Base-by-base conservation (phyloP, 1,140 invertebrate genomes). In the Brachionus sp. region DNA sequence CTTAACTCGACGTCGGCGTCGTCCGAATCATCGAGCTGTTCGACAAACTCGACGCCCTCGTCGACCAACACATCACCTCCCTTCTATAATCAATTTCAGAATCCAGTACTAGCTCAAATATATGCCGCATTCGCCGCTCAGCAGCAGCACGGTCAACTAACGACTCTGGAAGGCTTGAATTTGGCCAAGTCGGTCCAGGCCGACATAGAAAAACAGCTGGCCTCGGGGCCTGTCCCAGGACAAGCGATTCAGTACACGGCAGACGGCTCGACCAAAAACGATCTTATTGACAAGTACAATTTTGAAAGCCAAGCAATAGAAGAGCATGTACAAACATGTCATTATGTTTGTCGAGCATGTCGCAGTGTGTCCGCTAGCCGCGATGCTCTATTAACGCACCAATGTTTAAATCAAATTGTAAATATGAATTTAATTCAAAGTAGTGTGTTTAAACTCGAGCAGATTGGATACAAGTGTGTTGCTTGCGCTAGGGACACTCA, bases 41-140 rank as follows among this genome's bases (percentile, higher is more conserved):
- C 66, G 12, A n/a, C 66, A 5, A 70, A 12, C 13, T 70, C 66
- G n/a, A 37, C 66, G 2, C 35, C 66, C 1, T 75, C 70, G 25
- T 75, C 70, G n/a, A 12, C 39, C 1, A 75, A 46, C 42, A 29
- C 42, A 25, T 75, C 70, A 16, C 70, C 70, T 33, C 37, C 19
- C 9, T 75, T 46, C 25, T 46, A 75, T 19, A 3, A 6, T 2
- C 70, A 75, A 46, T 33, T 75, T 44, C 70, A 25, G 19, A 33
- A 29, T 29, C 39, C 70, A 12, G 23, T 75, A 6, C 44, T 75
- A 12, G 70, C 70, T 46, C 70, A 75, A 39, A 29, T 75, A 12
- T 75, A 75, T 25, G 70, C 70, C 44, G 39, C 39, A 12, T 44
- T 75, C 19, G 42, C 70, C 44, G 70, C 70, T 23, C 70, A 75